These are phyloP conservation scores for Lemur catta DNA, from an alignment of 2,797 vertebrate species.

Conservation along the genomic window DNA sequence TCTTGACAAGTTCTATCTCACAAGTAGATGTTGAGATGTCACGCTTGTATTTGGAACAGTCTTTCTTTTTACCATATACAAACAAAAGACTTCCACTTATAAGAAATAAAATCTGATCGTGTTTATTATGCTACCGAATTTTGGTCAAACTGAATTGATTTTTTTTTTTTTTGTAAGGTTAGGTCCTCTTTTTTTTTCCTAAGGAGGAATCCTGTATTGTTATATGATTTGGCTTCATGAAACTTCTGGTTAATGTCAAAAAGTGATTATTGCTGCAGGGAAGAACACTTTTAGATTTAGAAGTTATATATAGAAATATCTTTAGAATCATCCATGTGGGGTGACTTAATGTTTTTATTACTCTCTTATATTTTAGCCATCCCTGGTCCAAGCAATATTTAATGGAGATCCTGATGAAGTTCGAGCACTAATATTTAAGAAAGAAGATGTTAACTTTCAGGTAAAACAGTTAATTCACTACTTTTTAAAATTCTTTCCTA, in stretches of 20 bases:
- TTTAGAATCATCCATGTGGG: slow-evolving; percentile 36
- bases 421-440: slow-evolving; percentile 97
- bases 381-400: slow-evolving; percentile 99
- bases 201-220: not conserved
- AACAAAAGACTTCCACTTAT: not conserved
- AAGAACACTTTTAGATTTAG: slow-evolving; percentile 28
- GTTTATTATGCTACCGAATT: not conserved
- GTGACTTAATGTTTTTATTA: slow-evolving; percentile 61
- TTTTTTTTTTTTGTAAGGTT: not conserved
- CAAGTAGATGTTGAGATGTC: slow-evolving; percentile 3
- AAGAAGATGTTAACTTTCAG: slow-evolving; percentile 99
- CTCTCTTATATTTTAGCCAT: slow-evolving; percentile 89
- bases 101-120: not conserved
- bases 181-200: not conserved
- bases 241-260: slow-evolving; percentile 20
- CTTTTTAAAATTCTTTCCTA: not conserved
- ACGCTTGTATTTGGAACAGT: slow-evolving; percentile 25
- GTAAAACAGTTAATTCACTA: slow-evolving; percentile 84
- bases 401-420: slow-evolving; percentile 99
- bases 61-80: slow-evolving; percentile 35
- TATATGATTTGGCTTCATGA: not conserved
- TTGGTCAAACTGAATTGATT: not conserved
- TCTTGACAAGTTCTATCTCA: slow-evolving; percentile 2
- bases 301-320: slow-evolving; percentile 23
- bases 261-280: not conserved